Evolutionary conservation across 2,797 vertebrate species (phyloP).

Genomic region (Vipera latastei): DNA sequence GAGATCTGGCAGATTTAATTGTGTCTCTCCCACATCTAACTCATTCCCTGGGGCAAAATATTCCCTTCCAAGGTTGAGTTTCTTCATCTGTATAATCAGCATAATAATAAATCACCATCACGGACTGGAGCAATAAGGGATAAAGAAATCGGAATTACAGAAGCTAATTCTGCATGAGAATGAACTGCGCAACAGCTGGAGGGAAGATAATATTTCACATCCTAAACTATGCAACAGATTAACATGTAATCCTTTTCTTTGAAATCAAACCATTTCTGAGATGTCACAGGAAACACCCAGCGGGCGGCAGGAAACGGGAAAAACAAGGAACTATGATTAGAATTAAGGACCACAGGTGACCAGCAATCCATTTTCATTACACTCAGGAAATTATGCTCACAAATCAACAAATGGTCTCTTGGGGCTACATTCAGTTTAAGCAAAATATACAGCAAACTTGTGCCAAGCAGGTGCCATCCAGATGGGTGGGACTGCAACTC

Average conservation of each 20-base stretch:
- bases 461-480: not conserved
- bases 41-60: not conserved
- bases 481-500: not conserved
- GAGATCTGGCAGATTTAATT: not conserved
- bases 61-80: not conserved
- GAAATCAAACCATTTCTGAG: not conserved
- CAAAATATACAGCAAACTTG: not conserved
- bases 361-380: constrained; percentile 45
- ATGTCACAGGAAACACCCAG: not conserved
- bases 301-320: not conserved
- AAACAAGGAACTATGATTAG: not conserved
- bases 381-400: not conserved
- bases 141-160: not conserved
- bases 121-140: not conserved
- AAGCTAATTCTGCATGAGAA: not conserved
- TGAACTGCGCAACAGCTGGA: not conserved
- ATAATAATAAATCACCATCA: not conserved
- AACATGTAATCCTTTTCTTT: not conserved
- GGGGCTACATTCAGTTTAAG: not conserved
- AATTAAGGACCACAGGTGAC: constrained; percentile 8
- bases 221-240: not conserved
- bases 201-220: not conserved
- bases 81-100: not conserved
- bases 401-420: not conserved
- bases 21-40: not conserved